Evolutionary conservation across 2,888 invertebrate genomes (phyloP), one percentile per base, ranked within the genome.

Genomic region (Noctua comes): DNA sequence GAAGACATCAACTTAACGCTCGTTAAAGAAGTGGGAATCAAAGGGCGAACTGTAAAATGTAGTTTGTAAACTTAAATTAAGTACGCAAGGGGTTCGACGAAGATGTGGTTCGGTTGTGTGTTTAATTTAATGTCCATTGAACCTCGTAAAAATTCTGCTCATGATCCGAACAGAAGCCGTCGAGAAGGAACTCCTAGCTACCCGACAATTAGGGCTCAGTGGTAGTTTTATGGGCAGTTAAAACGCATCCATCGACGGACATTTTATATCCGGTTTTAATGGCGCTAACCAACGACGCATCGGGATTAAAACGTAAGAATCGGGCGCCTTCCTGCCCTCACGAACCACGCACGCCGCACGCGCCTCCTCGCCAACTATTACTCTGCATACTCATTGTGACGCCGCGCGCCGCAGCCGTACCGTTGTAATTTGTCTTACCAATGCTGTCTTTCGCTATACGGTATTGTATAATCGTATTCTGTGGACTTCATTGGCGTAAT

Each of bases 171-270:
- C 93, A 92, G 89, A 84, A 90, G 91, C 88, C 89, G 86, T 91
- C 82, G 77, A 90, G 89, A 89, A 90, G 90, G 89, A 89, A 86
- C 89, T 78, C 78, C 90, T 90, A 90, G 88, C 85, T 88, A 89
- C 84, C 82, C 88, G 88, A 95, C 95, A 95, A 95, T 95, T 95
- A 95, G 93, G 90, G 89, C 93, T 94, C 94, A 93, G 94, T 95
- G 89, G 92, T 92, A 88, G 90, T 94, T 96, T 95, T 93, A 96
- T 94, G 93, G 92, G 91, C 91, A 91, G 91, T 95, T 93, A 95
- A 96, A 94, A 91, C 80, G 88, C 91, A 94, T 92, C 91, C 91
- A 93, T 93, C 89, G 91, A 86, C 90, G 88, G 87, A 86, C 91
- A 90, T 92, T 95, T 95, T 93, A 95, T 94, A 93, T 93, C 93